Conservation (phyloP, 2,797 vertebrate species). For the Falco rusticolus region DNA sequence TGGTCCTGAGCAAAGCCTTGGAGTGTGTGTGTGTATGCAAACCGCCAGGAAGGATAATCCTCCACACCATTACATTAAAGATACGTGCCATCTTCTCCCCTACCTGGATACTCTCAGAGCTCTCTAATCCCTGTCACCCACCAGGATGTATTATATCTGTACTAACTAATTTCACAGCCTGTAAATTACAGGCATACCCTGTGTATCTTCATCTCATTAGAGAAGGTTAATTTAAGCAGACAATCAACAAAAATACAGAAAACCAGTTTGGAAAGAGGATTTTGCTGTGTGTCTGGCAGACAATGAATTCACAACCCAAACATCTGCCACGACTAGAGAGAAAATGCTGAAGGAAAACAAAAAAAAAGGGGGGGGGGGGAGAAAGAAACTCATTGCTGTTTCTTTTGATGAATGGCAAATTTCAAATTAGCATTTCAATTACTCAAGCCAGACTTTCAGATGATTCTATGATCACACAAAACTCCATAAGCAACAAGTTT, state of each 20-base stretch:
- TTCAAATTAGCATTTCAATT: constrained; percentile 81
- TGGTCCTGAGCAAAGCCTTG: not conserved
- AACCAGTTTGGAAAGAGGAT: constrained; percentile 46
- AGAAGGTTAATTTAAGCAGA: constrained; percentile 80
- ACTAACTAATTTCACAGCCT: constrained; percentile 75
- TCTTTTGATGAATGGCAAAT: constrained; percentile 74
- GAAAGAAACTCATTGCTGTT: constrained; percentile 57
- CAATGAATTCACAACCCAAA: constrained; percentile 73
- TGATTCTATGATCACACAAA: constrained; percentile 64
- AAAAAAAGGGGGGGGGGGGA: not conserved
- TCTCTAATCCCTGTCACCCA: constrained; percentile 60
- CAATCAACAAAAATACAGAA: constrained; percentile 76
- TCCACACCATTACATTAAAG: not conserved
- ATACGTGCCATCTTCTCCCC: not conserved
- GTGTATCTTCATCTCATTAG: constrained; percentile 72
- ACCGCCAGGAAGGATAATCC: not conserved
- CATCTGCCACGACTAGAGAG: constrained; percentile 71
- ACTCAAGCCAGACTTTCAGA: constrained; percentile 71
- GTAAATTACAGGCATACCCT: constrained; percentile 73
- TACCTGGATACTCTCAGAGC: constrained; percentile 9
- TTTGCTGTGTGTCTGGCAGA: constrained; percentile 55
- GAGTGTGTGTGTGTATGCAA: not conserved
- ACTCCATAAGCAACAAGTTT: constrained; percentile 56
- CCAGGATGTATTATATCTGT: constrained; percentile 57
- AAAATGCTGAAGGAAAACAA: constrained; percentile 45